Percentiles rank a stretch among this genome's conserved stretches.
phyloP scores from a whole-genome alignment of 2,888 invertebrate genomes.

The Aleiodes leptofemur region DNA sequence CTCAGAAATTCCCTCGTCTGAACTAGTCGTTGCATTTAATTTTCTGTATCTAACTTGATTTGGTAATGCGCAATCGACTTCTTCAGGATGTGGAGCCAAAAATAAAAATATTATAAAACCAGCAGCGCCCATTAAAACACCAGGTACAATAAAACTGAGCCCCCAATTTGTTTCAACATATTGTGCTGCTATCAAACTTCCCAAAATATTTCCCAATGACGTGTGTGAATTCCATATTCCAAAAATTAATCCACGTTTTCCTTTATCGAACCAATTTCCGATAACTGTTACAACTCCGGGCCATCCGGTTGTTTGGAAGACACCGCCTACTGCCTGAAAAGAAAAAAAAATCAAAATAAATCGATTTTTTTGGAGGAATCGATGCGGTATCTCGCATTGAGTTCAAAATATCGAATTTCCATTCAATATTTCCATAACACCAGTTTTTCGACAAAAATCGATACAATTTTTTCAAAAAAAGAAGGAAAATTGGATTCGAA shows the following conservation, averaged over 20 bases:
- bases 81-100: constrained; percentile 87
- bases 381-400: no score
- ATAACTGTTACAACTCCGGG: constrained; percentile 95
- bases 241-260: constrained; percentile 93
- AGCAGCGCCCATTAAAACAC: constrained; percentile 84
- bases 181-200: constrained; percentile 90
- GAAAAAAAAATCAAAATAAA: no score
- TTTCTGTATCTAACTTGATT: constrained; percentile 65
- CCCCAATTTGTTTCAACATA: constrained; percentile 94
- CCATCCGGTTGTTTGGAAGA: constrained; percentile 96
- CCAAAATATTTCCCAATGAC: constrained; percentile 95
- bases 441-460: no score
- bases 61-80: constrained; percentile 81
- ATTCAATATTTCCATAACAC: no score
- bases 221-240: constrained; percentile 99
- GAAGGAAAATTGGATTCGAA: no score
- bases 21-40: constrained; percentile 64
- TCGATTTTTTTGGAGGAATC: no score
- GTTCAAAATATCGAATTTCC: no score
- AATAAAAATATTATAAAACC: constrained; percentile 89
- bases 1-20: constrained; percentile 64
- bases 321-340: constrained; percentile 84
- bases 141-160: constrained; percentile 93
- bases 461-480: neutral
- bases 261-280: constrained; percentile 98